Evolutionary conservation across 2,888 invertebrate genomes (phyloP).

Genomic region (Heliconius aoede): DNA sequence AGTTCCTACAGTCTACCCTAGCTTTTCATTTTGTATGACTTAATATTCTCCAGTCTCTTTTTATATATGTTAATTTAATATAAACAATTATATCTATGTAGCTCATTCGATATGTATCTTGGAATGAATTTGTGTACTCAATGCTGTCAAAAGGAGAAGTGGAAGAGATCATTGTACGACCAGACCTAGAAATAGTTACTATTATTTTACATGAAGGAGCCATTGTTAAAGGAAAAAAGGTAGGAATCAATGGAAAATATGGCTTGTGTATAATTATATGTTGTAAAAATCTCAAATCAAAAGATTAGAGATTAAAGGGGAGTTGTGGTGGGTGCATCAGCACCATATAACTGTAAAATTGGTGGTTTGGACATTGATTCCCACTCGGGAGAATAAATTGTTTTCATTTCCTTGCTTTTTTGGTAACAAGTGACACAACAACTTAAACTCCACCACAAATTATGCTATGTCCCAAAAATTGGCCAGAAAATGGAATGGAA

Average conservation of each 20-base stretch:
- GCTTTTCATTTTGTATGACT: no score
- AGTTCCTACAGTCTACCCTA: no score
- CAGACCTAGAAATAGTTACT: slow-evolving; percentile 92
- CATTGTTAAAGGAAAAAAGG: slow-evolving; percentile 90
- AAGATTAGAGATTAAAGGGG: background rate
- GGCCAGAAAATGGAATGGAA: no score
- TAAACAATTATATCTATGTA: slow-evolving; percentile 56
- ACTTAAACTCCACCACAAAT: no score
- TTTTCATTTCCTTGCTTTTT: background rate
- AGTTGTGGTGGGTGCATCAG: no score
- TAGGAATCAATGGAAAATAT: slow-evolving; percentile 54
- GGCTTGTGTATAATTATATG: background rate
- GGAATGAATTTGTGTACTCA: slow-evolving; percentile 98
- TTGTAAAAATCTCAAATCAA: background rate
- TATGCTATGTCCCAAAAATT: no score
- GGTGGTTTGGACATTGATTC: no score
- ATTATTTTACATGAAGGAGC: slow-evolving; percentile 94
- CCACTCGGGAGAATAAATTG: background rate
- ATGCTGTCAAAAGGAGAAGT: slow-evolving; percentile 98
- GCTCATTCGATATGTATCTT: slow-evolving; percentile 91
- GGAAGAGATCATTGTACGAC: slow-evolving; percentile 91
- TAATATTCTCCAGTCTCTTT: background rate
- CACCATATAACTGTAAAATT: no score
- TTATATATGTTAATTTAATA: background rate
- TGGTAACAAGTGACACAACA: background rate